Percentiles rank a stretch among this genome's conserved stretches.
These are phyloP conservation scores for Rugalucina vietnamica DNA, from an alignment of 2,888 invertebrate species.

Conservation along the genomic window DNA sequence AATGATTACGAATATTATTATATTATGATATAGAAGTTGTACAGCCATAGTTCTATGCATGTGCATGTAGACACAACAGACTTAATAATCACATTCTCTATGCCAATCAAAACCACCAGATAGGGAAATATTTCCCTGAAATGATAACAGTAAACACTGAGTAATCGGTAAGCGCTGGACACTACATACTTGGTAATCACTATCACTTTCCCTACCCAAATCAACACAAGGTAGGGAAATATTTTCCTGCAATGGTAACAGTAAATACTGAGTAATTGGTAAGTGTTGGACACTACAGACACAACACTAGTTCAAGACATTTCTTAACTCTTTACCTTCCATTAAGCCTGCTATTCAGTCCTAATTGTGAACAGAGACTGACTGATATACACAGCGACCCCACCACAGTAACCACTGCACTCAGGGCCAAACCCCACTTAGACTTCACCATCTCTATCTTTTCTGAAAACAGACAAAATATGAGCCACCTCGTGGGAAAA, in stretches of 20 bases:
- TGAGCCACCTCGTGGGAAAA: no score
- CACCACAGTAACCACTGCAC: slow-evolving; percentile 92
- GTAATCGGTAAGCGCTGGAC: neutral
- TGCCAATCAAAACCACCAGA: slow-evolving; percentile 95
- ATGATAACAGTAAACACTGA: no score
- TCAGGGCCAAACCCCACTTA: slow-evolving; percentile 93
- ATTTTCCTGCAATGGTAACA: neutral
- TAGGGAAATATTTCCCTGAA: slow-evolving; percentile 94
- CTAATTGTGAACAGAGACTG: slow-evolving; percentile 85
- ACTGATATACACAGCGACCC: slow-evolving; percentile 96
- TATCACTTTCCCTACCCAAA: no score
- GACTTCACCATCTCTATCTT: slow-evolving; percentile 96
- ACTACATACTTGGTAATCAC: no score
- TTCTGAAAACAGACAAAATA: slow-evolving; percentile 78
- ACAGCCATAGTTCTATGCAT: no score
- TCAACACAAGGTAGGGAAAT: neutral
- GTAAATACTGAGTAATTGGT: no score
- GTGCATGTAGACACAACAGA: slow-evolving; percentile 95
- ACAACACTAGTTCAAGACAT: no score
- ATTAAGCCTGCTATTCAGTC: slow-evolving; percentile 83
- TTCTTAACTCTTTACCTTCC: slow-evolving; percentile 81
- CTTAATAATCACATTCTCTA: slow-evolving; percentile 88
- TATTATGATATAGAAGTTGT: no score
- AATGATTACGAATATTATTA: no score
- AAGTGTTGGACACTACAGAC: no score